phyloP scores from a whole-genome alignment of 1,140 invertebrate genomes.

The Drusus annulatus region DNA sequence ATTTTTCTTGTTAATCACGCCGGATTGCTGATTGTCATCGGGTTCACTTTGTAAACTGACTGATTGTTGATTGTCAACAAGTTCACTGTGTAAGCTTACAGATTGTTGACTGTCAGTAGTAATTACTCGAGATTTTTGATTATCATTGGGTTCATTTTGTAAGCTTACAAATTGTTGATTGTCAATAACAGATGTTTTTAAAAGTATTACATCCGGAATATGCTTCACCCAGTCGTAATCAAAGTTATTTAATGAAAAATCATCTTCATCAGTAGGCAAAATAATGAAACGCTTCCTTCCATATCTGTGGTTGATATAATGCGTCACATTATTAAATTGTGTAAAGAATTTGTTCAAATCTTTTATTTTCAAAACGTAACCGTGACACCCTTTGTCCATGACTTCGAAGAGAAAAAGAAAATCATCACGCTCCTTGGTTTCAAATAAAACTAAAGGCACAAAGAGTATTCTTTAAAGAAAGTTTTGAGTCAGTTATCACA shows the following conservation, averaged over 20 bases:
- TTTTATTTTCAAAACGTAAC: conserved; percentile 11
- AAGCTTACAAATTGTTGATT: too few species aligned
- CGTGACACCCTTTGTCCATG: conserved; percentile 40
- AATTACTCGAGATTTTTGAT: too few species aligned
- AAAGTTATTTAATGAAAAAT: background rate
- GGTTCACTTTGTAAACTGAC: too few species aligned
- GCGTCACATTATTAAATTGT: conserved; percentile 16
- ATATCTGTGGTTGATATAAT: conserved; percentile 43
- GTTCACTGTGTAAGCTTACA: too few species aligned
- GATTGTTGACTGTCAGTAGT: too few species aligned
- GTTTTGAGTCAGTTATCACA: conserved; percentile 20
- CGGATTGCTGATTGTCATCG: too few species aligned
- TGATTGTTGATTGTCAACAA: too few species aligned
- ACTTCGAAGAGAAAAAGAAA: conserved; percentile 18
- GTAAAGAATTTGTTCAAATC: conserved; percentile 28
- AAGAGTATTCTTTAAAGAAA: background rate
- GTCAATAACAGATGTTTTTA: conserved; percentile 9
- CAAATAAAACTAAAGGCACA: background rate
- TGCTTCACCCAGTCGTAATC: background rate
- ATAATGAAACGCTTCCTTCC: conserved; percentile 32
- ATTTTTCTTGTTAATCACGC: too few species aligned
- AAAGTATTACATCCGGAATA: conserved; percentile 30
- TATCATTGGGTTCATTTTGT: too few species aligned
- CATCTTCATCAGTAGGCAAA: conserved; percentile 12
- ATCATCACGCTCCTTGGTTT: background rate